Evolutionary conservation across 2,797 vertebrate genomes (phyloP).

Genomic region (Cryptoblepharus egeriae): DNA sequence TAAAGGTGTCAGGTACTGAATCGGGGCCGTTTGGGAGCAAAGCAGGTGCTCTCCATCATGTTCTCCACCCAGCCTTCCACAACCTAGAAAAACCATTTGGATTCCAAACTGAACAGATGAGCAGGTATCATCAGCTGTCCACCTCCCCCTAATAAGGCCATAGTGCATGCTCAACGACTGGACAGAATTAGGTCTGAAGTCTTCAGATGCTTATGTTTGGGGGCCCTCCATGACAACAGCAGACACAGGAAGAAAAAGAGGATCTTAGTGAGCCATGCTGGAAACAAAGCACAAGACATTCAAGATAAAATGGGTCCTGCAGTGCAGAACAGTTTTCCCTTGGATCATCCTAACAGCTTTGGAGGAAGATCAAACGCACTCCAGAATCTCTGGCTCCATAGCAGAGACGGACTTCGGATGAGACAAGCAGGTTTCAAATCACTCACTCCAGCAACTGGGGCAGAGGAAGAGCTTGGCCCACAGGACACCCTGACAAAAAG

Average conservation of each 20-base stretch:
- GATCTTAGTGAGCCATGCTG: neutral
- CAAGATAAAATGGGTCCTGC: neutral
- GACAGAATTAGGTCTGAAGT: too few species aligned
- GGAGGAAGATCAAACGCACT: neutral
- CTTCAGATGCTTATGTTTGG: neutral
- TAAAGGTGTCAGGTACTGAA: too few species aligned
- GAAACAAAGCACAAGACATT: too few species aligned
- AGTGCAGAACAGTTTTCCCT: neutral
- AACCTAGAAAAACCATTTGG: too few species aligned
- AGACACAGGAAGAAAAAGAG: neutral
- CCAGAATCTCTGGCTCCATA: neutral
- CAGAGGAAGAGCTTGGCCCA: neutral
- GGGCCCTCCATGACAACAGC: neutral
- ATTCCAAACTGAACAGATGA: too few species aligned
- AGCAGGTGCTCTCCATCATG: too few species aligned
- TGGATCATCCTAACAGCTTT: neutral
- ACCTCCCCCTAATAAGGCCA: too few species aligned
- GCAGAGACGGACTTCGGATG: neutral
- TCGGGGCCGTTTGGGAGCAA: too few species aligned
- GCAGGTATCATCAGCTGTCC: too few species aligned
- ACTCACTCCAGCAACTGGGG: neutral
- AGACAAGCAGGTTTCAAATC: neutral
- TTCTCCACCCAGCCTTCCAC: too few species aligned
- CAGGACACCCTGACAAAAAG: neutral
- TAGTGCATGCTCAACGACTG: too few species aligned